Conservation (phyloP, 2,888 invertebrate species). For the Furcula furcula region DNA sequence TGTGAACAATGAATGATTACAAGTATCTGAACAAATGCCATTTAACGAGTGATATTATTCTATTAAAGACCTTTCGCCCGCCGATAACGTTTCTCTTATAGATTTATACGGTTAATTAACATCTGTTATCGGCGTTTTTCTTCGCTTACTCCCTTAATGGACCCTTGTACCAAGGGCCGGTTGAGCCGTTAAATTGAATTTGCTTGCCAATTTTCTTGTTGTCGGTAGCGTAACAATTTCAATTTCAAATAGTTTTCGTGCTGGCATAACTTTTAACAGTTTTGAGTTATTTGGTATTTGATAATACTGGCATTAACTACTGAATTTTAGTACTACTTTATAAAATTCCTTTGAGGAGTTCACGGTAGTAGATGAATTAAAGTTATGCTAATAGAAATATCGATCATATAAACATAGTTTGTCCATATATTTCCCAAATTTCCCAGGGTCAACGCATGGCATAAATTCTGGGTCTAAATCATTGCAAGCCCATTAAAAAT, state of each 20-base stretch:
- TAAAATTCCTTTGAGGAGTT: too few species aligned
- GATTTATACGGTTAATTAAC: constrained; percentile 75
- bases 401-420: too few species aligned
- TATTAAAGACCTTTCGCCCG: constrained; percentile 32
- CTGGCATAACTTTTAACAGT: neutral
- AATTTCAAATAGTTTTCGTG: constrained; percentile 32
- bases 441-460: too few species aligned
- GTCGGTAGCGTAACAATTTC: constrained; percentile 23
- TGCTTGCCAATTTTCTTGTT: constrained; percentile 37
- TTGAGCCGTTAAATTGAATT: constrained; percentile 68
- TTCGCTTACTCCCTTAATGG: constrained; percentile 61
- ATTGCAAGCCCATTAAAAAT: too few species aligned
- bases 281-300: too few species aligned
- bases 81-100: constrained; percentile 33
- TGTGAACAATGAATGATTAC: constrained; percentile 11
- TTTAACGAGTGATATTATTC: constrained; percentile 38
- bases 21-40: constrained; percentile 20
- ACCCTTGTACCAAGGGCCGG: constrained; percentile 49
- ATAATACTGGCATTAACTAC: too few species aligned
- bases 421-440: too few species aligned
- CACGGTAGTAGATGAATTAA: too few species aligned
- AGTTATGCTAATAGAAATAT: too few species aligned
- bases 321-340: too few species aligned
- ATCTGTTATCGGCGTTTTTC: constrained; percentile 73
- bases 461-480: too few species aligned